phyloP scores from a whole-genome alignment of 2,797 vertebrate species.

The Coregonus sp. region DNA sequence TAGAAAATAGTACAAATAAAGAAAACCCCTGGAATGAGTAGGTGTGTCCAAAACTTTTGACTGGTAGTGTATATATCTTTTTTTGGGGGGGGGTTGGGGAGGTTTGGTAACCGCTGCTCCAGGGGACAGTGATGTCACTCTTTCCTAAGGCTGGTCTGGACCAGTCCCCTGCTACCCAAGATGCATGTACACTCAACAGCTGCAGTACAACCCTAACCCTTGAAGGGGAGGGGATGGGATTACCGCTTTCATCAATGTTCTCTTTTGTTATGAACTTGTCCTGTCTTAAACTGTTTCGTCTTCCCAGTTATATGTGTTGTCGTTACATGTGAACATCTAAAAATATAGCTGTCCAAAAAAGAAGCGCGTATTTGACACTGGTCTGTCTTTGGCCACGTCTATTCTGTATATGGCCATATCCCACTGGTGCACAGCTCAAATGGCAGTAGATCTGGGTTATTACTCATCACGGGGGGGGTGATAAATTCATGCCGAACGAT shows the following conservation, averaged over 20 bases:
- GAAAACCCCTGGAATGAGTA: no score
- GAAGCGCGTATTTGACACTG: background rate
- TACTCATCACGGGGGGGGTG: background rate
- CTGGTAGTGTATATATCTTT: no score
- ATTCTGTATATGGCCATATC: background rate
- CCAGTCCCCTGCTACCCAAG: background rate
- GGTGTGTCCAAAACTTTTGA: no score
- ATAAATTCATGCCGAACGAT: background rate
- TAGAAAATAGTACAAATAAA: no score
- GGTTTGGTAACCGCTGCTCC: background rate
- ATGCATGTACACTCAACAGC: background rate
- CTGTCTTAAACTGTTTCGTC: background rate
- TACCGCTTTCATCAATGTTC: background rate
- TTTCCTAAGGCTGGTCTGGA: background rate
- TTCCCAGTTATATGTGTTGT: background rate
- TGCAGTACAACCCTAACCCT: background rate
- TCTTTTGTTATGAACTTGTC: background rate
- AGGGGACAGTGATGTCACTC: background rate
- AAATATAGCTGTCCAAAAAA: background rate
- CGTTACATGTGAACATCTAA: background rate
- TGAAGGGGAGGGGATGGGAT: background rate
- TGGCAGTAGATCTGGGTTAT: background rate
- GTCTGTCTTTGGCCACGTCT: background rate
- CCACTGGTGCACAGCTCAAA: background rate
- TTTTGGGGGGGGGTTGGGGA: no score